Conservation (phyloP, 2,888 invertebrate species). For the Meliscaeva auricollis region DNA sequence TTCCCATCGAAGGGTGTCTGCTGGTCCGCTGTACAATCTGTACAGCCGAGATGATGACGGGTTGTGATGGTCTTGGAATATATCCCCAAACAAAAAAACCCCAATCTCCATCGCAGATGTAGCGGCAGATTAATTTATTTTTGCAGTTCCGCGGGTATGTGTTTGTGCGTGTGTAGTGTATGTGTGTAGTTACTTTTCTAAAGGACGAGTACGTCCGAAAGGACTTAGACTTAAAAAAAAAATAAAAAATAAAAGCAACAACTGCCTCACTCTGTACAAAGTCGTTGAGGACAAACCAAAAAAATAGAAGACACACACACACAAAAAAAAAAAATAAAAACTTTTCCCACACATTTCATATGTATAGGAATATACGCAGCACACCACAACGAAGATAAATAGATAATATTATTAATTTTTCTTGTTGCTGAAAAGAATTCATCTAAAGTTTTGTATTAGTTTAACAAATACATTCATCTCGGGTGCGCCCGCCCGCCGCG, state of each 20-base stretch:
- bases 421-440: slow-evolving; percentile 78
- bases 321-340: slow-evolving; percentile 33
- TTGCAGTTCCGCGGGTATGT: slow-evolving; percentile 16
- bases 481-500: slow-evolving; percentile 31
- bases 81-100: slow-evolving; percentile 11
- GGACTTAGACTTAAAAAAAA: slow-evolving; percentile 14
- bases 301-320: slow-evolving; percentile 30
- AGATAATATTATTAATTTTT: slow-evolving; percentile 79
- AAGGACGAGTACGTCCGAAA: slow-evolving; percentile 34
- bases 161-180: slow-evolving; percentile 6
- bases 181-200: slow-evolving; percentile 35
- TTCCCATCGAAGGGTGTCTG: slow-evolving; percentile 50
- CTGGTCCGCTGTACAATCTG: neutral
- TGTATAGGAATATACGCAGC: slow-evolving; percentile 39
- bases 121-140: slow-evolving; percentile 58
- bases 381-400: slow-evolving; percentile 78
- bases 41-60: slow-evolving; percentile 7
- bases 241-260: too few species aligned
- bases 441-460: slow-evolving; percentile 79
- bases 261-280: slow-evolving; percentile 34
- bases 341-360: slow-evolving; percentile 47
- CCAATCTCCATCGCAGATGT: slow-evolving; percentile 36
- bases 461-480: slow-evolving; percentile 78
- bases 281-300: slow-evolving; percentile 29
- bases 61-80: slow-evolving; percentile 28